Evolutionary conservation across 2,888 invertebrate genomes (phyloP), one percentile per base, ranked within the genome.

Genomic region (Andrena fulva): DNA sequence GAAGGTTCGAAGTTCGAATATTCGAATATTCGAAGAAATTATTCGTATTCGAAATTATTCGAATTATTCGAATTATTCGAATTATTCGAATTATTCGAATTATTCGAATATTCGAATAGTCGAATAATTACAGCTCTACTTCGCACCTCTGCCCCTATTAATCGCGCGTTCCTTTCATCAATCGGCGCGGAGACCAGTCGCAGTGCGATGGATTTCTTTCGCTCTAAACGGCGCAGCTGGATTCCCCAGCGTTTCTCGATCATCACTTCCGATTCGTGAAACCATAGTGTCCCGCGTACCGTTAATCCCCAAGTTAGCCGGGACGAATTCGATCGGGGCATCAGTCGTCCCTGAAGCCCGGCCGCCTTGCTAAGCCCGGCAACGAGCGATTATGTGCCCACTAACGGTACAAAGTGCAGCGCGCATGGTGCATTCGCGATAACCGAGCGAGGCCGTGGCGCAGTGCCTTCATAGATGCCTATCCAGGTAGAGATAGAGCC

Each of bases 331-430:
- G 89, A 89, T 90, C 85, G 85, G 82, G 4, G 77, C 89, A 86
- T 84, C 85, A 77, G 60, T 77, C 78, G 78, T 80, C 77, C 83
- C 84, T 60, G 83, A 80, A 80, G 77, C 80, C 80, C 82, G 10
- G 56, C n/a, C n/a, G 73, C 76, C 76, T 66, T 48, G 54, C 73
- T 72, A 64, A 80, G 74, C 75, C 56, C 72, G 56, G 72, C 77
- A 83, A 76, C 82, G 82, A 72, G 71, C 87, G 90, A 87, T 90
- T 86, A 88, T 87, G 86, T 85, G 63, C 80, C 70, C 72, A 80
- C 79, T 91, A 91, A 91, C 91, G 91, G 91, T 91, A 91, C 89
- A 89, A 77, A 87, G 84, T 87, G 87, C 90, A 86, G 80, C 74
- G 78, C 78, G 80, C 67, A 78, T 84, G 87, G 85, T 87, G 85